Base-by-base conservation (phyloP, 2,797 vertebrate genomes). In the Sebastes steindachneri region DNA sequence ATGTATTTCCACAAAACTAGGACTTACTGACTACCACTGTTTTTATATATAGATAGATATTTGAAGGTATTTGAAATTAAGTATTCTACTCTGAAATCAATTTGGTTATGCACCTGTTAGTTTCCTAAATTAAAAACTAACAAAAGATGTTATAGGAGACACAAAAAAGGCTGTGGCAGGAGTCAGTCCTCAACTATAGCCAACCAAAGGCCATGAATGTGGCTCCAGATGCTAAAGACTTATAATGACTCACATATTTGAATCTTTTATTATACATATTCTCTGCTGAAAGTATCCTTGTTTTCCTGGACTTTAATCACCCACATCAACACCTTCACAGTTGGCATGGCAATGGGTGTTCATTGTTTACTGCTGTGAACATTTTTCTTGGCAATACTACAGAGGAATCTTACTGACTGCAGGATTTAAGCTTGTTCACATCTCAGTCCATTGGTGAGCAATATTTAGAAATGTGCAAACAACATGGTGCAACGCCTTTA, bases 261-360 rank as follows among this genome's bases (percentile, higher is more conserved):
- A 63, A 55, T 19, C 45, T 29, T 68, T 53, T 31, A 62, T 25
- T 14, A 51, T 19, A 17, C 17, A 15, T 23, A 59, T 48, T 28
- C 14, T 63, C 35, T 59, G 37, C 53, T 33, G 2, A 37, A 21
- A 26, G 10, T 29, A 0, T 19, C n/a, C 51, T 58, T 65, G 57
- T 73, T 78, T 80, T 79, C 62, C 31, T 59, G 55, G 55, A 60
- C 41, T 14, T 62, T 53, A 82, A 53, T 71, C 88, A 68, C 48
- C 55, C 23, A 53, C 77, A 77, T 75, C 3, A 35, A 78, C 77
- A 70, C 65, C 67, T 76, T 77, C 67, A 63, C 77, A 29, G 83
- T 85, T 89, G 75, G 60, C 82, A 88, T 77, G 68, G 79, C 28
- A 69, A 74, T 82, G 66, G 9, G 48, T 65, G 63, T 81, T 72